Base-by-base conservation (phyloP, 1,140 invertebrate genomes). In the Zaprionus africanus region DNA sequence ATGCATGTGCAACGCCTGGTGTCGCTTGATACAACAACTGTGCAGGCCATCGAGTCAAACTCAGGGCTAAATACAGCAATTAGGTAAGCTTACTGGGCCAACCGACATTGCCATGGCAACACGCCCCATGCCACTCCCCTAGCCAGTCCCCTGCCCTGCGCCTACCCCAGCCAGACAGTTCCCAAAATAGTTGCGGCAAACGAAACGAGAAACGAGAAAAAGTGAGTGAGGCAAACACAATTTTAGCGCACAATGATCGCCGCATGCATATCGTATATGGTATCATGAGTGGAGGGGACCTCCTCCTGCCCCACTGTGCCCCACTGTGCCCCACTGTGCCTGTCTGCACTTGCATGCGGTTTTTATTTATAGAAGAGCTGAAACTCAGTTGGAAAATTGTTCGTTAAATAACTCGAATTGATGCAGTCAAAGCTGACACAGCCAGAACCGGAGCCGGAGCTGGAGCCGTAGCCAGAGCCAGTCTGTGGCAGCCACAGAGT, bases 51-150 rank as follows among this genome's bases (percentile, higher is more conserved):
- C 70, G 74, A 76, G 79, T 76, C 82, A 87, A 79, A 79, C 80
- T 67, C 82, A 78, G 72, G 51, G 62, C 43, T 70, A 73, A 74
- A 86, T 78, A 66, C 83, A 73, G 66, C 84, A 86, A 80, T 88
- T 85, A 80, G 66, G 73, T 56, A 54, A 67, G 60, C 74, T 51
- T 54, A 58, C 12, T 43, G 43, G 46, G 12, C 13, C 41, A 46
- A 46, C 15, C 46, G 17, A 19, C 60, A 26, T 31, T 22, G 46
- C 46, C 19, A 51, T 24, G 12, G 46, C 1, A 51, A 51, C 46
- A 24, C 17, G 19, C 31, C 31, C 7, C 28, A 9, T 31, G 28
- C 28, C 7, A 31, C 28, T 31, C 1, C 38, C 43, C 17, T 6
- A 6, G 3, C 0, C 9, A 3, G 43, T n/a, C n/a, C 43, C 7